Conservation (phyloP, 2,888 invertebrate genomes). For the Phortica okadai region DNA sequence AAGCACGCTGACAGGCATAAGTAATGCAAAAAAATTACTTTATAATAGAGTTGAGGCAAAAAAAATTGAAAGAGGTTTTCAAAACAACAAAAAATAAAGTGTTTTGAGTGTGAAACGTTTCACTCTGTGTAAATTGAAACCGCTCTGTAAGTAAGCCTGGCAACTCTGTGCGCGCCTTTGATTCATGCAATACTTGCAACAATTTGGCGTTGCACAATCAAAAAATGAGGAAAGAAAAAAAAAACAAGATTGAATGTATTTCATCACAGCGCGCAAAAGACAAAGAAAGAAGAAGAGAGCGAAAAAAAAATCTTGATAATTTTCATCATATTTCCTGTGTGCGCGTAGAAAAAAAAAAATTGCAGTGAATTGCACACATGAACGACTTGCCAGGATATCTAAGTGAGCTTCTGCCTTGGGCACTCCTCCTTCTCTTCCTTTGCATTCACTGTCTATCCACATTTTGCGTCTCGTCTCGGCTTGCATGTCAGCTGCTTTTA, state of each 20-base stretch:
- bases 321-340: conserved; percentile 29
- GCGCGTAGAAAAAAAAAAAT: background rate
- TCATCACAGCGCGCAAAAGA: background rate
- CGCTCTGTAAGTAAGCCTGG: background rate
- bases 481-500: conserved; percentile 66
- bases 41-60: conserved; percentile 63
- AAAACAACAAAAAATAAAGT: conserved; percentile 14
- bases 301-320: conserved; percentile 17
- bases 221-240: background rate
- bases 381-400: conserved; percentile 35
- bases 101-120: background rate
- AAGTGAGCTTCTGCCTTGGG: conserved; percentile 15
- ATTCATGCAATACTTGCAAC: conserved; percentile 16
- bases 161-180: background rate
- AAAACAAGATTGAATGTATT: background rate
- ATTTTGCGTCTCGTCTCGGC: conserved; percentile 45
- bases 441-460: conserved; percentile 46
- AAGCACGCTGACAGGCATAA: conserved; percentile 66
- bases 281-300: conserved; percentile 1
- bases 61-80: conserved; percentile 1
- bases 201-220: conserved; percentile 8
- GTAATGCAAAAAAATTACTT: conserved; percentile 70
- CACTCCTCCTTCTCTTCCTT: conserved; percentile 44
- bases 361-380: background rate
- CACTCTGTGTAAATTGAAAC: conserved; percentile 32